These are phyloP conservation scores for Orcinus orca DNA, from an alignment of 2,113 vertebrate genomes.

Conservation along the genomic window DNA sequence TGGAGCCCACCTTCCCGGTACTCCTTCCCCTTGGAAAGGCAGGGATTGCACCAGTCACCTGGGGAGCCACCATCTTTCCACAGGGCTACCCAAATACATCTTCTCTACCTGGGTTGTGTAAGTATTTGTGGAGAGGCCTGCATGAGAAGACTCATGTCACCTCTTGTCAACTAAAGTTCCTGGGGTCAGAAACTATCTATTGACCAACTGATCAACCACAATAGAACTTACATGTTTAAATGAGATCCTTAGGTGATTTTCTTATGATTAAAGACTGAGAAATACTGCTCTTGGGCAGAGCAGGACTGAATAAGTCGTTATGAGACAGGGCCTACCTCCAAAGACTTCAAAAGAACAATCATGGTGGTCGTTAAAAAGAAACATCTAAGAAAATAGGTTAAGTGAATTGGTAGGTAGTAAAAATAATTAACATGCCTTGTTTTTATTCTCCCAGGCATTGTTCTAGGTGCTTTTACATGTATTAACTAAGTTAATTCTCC, in stretches of 20 bases:
- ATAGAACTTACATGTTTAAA: neutral
- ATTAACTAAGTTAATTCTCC: neutral
- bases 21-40: neutral
- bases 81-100: rapidly evolving
- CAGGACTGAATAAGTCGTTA: neutral
- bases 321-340: neutral
- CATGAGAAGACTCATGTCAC: neutral
- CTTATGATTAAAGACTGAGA: neutral
- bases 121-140: neutral
- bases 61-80: neutral
- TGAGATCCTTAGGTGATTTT: neutral
- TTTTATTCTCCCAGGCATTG: neutral
- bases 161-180: neutral
- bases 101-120: neutral
- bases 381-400: neutral
- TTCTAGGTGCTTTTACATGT: neutral
- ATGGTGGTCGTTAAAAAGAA: neutral
- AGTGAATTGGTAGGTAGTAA: neutral
- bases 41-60: neutral
- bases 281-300: neutral
- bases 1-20: neutral
- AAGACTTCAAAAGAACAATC: neutral
- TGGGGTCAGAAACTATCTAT: neutral
- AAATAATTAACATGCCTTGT: neutral
- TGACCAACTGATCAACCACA: neutral